Percentiles rank a stretch among this genome's conserved stretches.
phyloP scores from a whole-genome alignment of 2,797 vertebrate species.

The Peromyscus eremicus region DNA sequence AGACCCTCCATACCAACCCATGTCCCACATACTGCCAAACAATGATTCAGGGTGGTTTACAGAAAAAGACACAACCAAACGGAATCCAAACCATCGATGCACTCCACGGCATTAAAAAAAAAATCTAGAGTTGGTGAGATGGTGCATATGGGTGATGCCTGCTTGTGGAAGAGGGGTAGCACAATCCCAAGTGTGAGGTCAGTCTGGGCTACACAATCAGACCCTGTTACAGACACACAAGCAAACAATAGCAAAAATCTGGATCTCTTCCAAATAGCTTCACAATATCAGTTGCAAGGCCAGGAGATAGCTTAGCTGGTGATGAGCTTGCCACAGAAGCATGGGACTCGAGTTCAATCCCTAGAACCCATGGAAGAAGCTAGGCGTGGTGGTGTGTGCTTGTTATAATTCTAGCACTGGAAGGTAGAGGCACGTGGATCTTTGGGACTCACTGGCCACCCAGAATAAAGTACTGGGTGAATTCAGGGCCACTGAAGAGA shows the following conservation, averaged over 20 bases:
- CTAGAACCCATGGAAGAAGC: neutral
- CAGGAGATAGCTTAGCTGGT: neutral
- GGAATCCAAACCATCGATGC: neutral
- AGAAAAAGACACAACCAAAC: slow-evolving; percentile 28
- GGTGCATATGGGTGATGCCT: neutral
- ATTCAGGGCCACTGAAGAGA: neutral
- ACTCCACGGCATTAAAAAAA: neutral
- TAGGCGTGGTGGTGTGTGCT: neutral
- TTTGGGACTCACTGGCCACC: neutral
- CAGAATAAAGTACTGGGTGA: neutral
- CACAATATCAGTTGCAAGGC: neutral
- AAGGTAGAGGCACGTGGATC: neutral
- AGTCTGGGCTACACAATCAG: neutral
- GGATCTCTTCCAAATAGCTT: neutral
- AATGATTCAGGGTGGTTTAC: neutral
- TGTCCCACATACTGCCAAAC: neutral
- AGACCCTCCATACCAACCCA: neutral
- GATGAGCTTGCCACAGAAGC: neutral
- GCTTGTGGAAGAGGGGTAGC: neutral
- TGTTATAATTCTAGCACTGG: neutral
- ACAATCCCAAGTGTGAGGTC: neutral
- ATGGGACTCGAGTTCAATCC: neutral
- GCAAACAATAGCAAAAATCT: neutral
- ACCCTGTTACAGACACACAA: neutral
- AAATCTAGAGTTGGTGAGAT: neutral